Percentiles rank a stretch among this genome's conserved stretches.
Conservation (phyloP, 2,113 vertebrate genomes). For the Amphiprion ocellaris region DNA sequence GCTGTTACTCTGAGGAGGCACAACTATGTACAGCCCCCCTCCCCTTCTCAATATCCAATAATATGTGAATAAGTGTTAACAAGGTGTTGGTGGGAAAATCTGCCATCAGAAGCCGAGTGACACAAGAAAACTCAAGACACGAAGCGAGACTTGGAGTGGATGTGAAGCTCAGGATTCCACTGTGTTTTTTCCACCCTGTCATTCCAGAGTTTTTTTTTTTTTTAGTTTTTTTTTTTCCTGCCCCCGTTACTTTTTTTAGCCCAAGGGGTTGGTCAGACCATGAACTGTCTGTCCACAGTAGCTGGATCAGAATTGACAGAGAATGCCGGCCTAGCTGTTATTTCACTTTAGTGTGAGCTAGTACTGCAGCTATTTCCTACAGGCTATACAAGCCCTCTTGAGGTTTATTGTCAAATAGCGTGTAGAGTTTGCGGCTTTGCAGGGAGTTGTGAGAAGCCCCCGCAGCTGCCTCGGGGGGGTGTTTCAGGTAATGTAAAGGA, state of each 20-base stretch:
- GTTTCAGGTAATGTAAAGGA: conserved; percentile 45
- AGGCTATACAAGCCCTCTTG: conserved; percentile 28
- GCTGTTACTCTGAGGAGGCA: conserved; percentile 39
- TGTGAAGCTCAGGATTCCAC: conserved; percentile 58
- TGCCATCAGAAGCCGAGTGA: conserved; percentile 21
- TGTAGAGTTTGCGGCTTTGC: conserved; percentile 60
- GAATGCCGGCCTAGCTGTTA: conserved; percentile 44
- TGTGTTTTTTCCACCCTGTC: conserved; percentile 68
- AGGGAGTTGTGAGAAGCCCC: conserved; percentile 43
- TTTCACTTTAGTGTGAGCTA: conserved; percentile 46
- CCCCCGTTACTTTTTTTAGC: conserved; percentile 73
- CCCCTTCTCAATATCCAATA: conserved; percentile 14
- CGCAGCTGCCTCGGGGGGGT: conserved; percentile 43
- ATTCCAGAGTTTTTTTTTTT: conserved; percentile 62
- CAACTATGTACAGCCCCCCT: conserved; percentile 5
- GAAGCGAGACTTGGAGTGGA: conserved; percentile 37
- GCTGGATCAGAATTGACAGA: conserved; percentile 32
- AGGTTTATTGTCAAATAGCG: conserved; percentile 45
- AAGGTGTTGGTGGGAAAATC: conserved; percentile 11
- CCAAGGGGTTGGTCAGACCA: conserved; percentile 35
- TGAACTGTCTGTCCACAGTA: conserved; percentile 43
- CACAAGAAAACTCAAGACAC: conserved; percentile 38
- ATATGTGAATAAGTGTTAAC: conserved; percentile 12
- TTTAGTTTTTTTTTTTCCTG: background rate
- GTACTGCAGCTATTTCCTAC: conserved; percentile 41